Conservation (phyloP, 2,113 vertebrate genomes). For the Myocastor coypus region DNA sequence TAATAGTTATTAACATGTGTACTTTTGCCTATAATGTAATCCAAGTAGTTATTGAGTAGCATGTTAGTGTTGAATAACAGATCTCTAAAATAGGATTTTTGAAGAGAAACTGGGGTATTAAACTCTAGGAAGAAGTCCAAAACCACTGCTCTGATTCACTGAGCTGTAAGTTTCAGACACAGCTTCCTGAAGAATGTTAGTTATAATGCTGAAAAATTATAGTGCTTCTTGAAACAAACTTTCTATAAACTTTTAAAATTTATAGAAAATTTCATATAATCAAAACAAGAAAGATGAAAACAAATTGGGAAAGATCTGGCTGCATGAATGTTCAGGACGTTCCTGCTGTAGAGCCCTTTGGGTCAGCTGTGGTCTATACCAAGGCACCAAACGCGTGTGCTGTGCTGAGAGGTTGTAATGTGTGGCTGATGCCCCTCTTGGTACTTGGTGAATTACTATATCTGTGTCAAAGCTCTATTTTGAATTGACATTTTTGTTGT, state of each 20-base stretch:
- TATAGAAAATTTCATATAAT: background rate
- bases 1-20: conserved; percentile 17
- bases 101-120: background rate
- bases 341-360: background rate
- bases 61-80: background rate
- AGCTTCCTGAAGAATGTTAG: background rate
- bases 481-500: background rate
- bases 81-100: background rate
- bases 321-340: background rate
- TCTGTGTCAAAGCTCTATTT: background rate
- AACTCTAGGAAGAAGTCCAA: background rate
- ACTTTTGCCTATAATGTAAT: background rate
- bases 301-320: background rate
- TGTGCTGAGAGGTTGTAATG: background rate
- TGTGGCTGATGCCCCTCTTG: background rate
- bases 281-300: background rate
- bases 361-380: background rate
- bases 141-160: background rate
- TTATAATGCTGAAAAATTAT: background rate
- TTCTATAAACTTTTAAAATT: conserved; percentile 47
- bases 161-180: background rate
- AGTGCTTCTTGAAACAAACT: background rate
- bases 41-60: background rate
- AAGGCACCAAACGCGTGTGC: background rate
- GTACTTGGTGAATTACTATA: background rate